Evolutionary conservation across 2,888 invertebrate genomes (phyloP), one percentile per base, ranked within the genome.

Genomic region (Drosophila fulvimacula): DNA sequence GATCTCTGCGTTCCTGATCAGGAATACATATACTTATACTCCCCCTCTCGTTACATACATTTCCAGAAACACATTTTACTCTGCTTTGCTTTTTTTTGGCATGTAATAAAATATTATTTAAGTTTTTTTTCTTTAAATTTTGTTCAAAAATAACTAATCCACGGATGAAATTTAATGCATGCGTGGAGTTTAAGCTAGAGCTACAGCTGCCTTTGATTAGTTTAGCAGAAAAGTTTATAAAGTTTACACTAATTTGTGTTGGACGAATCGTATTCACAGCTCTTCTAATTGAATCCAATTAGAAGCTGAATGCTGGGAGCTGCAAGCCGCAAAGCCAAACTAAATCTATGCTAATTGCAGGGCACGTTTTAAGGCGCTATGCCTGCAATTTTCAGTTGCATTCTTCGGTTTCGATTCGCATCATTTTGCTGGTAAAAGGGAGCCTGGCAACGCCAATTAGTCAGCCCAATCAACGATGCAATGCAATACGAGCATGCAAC

Each of bases 401-500:
- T 36, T 46, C 36, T 27, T 13, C 24, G 15, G 46, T 19, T 42
- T 13, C 32, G 21, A 34, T 42, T 56, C 42, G 56, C 42, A 56
- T 34, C 56, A 56, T 56, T 56, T 21, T 24, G 34, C 42, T 21
- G 30, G n/a, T 6, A 24, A 24, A 34, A 9, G 42, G 32, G 42
- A 11, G 6, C 57, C 27, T 46, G 27, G 15, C 57, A 36, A 38
- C 36, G 53, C 41, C 61, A 61, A 61, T 61, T 61, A 61, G 49
- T 41, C 41, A 10, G 41, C 42, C 53, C 69, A 69, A 69, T 69
- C 42, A 55, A 42, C 38, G 48, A 21, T 59, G 58, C 21, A 52
- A 48, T 53, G 52, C 44, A 36, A 51, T 48, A 19, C 32, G 44
- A 38, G 64, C 57, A 39, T 69, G 69, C 63, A 58, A 69, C 69